Conservation (phyloP, 2,797 vertebrate species). For the Aviceda leuphotes region DNA sequence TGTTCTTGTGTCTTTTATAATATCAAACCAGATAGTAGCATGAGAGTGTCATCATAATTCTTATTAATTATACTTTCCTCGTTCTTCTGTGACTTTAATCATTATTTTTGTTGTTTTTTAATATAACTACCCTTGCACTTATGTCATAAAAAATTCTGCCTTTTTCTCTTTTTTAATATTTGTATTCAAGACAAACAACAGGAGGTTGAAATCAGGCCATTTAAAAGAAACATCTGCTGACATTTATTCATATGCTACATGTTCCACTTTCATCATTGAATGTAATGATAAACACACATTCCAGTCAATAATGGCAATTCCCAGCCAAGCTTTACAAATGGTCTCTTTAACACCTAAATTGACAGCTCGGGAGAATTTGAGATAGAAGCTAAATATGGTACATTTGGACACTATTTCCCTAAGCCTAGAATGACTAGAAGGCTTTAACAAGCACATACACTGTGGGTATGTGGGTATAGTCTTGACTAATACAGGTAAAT, state of each 20-base stretch:
- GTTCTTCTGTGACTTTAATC: constrained; percentile 72
- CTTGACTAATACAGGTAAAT: constrained; percentile 75
- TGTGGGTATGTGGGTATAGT: constrained; percentile 70
- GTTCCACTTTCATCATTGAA: constrained; percentile 86
- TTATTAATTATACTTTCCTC: constrained; percentile 76
- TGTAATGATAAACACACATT: constrained; percentile 86
- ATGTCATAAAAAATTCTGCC: constrained; percentile 82
- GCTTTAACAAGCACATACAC: constrained; percentile 79
- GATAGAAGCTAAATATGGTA: constrained; percentile 86
- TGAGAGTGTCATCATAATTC: constrained; percentile 62
- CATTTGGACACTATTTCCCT: constrained; percentile 84
- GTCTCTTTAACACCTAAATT: constrained; percentile 86
- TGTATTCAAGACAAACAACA: constrained; percentile 87
- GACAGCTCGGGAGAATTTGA: constrained; percentile 86
- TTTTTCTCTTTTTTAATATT: constrained; percentile 85
- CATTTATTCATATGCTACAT: constrained; percentile 86
- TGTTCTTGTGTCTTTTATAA: constrained; percentile 51
- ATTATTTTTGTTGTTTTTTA: constrained; percentile 79
- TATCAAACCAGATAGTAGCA: constrained; percentile 63
- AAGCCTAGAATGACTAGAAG: constrained; percentile 80
- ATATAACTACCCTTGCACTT: constrained; percentile 83
- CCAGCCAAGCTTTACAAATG: constrained; percentile 87
- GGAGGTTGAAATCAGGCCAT: constrained; percentile 86
- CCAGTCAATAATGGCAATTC: constrained; percentile 86
- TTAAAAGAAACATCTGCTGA: constrained; percentile 87